Evolutionary conservation across 2,113 vertebrate genomes (phyloP).

Genomic region (Antigone vipio): DNA sequence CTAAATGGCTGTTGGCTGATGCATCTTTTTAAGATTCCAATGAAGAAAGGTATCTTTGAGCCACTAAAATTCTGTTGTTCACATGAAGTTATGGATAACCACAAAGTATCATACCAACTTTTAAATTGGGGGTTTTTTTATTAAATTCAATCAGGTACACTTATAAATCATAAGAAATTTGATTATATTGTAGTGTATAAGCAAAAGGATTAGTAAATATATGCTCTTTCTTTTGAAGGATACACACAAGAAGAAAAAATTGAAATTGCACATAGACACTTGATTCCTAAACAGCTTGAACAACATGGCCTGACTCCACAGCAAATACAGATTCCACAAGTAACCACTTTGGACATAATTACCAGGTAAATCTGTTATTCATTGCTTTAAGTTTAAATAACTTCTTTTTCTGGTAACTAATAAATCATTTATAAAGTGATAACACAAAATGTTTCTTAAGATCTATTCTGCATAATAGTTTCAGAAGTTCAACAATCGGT

Average conservation of each 20-base stretch:
- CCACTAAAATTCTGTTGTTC: neutral
- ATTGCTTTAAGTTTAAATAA: neutral
- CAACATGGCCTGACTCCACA: constrained; percentile 92
- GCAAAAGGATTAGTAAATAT: neutral
- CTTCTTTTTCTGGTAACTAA: neutral
- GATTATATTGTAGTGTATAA: neutral
- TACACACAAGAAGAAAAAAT: constrained; percentile 97
- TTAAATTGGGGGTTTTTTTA: neutral
- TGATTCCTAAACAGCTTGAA: constrained; percentile 94
- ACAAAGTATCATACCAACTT: neutral
- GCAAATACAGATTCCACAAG: constrained; percentile 91
- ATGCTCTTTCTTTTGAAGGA: constrained; percentile 70
- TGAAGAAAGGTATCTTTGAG: neutral
- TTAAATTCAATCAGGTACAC: neutral
- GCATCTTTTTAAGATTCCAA: neutral
- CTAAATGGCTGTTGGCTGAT: neutral
- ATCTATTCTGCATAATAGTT: neutral
- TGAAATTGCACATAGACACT: constrained; percentile 94
- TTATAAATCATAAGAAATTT: neutral
- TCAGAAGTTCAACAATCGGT: neutral
- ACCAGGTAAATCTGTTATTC: constrained; percentile 72
- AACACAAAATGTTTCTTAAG: neutral
- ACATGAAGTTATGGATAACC: neutral
- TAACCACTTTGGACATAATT: constrained; percentile 85
- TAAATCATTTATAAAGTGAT: neutral